Conservation (phyloP, 2,797 vertebrate species). For the Psittacula echo region DNA sequence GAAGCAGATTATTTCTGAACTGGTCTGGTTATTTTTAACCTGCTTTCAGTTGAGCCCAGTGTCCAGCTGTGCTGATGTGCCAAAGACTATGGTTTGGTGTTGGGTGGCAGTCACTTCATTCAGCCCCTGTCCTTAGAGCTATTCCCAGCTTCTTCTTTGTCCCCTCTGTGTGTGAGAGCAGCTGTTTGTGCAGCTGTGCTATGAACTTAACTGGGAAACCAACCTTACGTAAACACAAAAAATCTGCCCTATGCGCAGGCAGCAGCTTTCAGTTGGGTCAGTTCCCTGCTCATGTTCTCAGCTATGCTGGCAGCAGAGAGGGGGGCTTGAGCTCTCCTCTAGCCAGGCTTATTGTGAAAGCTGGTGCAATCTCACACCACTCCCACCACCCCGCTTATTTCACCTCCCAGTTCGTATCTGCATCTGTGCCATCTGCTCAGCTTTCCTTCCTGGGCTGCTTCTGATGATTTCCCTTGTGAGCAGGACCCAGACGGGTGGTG, state of each 20-base stretch:
- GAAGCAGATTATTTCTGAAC: neutral
- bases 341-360: neutral
- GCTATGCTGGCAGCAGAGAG: neutral
- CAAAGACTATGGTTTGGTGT: neutral
- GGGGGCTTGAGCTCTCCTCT: neutral
- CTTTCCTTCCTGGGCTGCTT: neutral
- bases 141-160: neutral
- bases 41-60: neutral
- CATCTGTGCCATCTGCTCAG: neutral
- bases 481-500: constrained; percentile 96
- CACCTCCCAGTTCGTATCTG: neutral
- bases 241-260: neutral
- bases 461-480: neutral
- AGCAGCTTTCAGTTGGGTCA: neutral
- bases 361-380: neutral
- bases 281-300: neutral
- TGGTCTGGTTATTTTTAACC: neutral
- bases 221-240: neutral
- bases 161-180: neutral
- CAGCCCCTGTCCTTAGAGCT: neutral
- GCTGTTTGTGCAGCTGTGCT: constrained; percentile 49
- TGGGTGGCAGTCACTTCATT: neutral
- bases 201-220: neutral
- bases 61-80: neutral
- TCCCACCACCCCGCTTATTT: neutral